A percentile compares a stretch with the other conserved stretches of the same genome.
These are phyloP conservation scores for Urophycis tenuis DNA, from an alignment of 2,797 vertebrate genomes.

Conservation along the genomic window DNA sequence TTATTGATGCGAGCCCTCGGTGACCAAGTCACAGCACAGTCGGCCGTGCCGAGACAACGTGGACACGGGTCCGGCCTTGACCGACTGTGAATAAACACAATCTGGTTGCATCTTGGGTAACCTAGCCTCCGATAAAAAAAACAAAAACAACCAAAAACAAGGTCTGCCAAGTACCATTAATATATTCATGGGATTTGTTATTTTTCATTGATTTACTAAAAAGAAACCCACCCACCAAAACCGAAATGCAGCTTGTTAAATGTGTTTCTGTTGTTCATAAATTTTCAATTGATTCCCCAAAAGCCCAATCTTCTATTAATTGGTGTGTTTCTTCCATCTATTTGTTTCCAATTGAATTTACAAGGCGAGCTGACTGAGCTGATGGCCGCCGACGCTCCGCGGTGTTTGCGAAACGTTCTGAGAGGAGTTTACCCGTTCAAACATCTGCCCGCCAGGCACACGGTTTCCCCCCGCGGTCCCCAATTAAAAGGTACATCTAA, in stretches of 20 bases:
- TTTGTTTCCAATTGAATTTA: not conserved
- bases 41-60: slow-evolving; percentile 27
- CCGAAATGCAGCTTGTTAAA: not conserved
- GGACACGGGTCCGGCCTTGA: slow-evolving; percentile 5
- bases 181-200: not conserved
- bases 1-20: slow-evolving; percentile 39
- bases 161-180: not conserved
- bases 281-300: not conserved
- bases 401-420: not conserved
- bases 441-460: not conserved
- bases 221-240: not conserved
- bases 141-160: not conserved
- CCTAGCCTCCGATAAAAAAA: not conserved
- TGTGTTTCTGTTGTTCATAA: not conserved
- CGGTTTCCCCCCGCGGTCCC: slow-evolving; percentile 3
- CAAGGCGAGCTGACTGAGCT: not conserved
- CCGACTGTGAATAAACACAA: not conserved
- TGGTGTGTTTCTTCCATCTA: not conserved
- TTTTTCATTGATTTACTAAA: not conserved
- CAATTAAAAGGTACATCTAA: slow-evolving; percentile 53
- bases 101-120: too few species aligned
- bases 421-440: not conserved
- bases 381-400: not conserved
- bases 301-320: not conserved
- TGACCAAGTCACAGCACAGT: slow-evolving; percentile 45